Conservation (phyloP, 2,888 invertebrate species). For the Drosophila aldrichi region DNA sequence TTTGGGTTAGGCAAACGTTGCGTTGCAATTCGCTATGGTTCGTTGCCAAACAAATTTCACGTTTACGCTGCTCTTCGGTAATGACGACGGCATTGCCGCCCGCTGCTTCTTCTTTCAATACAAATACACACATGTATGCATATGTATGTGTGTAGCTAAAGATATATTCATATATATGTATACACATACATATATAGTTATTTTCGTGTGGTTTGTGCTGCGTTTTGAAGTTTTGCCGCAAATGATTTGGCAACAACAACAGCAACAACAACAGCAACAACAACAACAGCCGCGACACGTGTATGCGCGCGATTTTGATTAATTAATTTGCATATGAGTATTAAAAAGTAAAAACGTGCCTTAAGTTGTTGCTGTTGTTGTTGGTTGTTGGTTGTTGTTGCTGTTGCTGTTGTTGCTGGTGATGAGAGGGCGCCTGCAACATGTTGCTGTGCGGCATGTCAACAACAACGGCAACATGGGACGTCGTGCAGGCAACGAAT, state of each 20-base stretch:
- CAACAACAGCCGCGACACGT: slow-evolving; percentile 51
- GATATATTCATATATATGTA: not conserved
- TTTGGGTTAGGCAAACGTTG: slow-evolving; percentile 21
- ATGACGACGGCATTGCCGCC: slow-evolving; percentile 45
- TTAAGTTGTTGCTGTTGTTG: slow-evolving; percentile 32
- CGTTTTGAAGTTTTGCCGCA: slow-evolving; percentile 75
- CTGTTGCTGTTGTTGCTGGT: slow-evolving; percentile 25
- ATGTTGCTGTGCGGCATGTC: slow-evolving; percentile 39
- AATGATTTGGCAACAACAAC: slow-evolving; percentile 61
- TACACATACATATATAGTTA: not conserved
- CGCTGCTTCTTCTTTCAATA: slow-evolving; percentile 52
- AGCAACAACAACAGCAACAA: slow-evolving; percentile 29
- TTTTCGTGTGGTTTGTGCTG: slow-evolving; percentile 43
- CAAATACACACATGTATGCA: not conserved
- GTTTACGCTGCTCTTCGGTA: slow-evolving; percentile 34
- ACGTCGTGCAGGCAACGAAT: slow-evolving; percentile 31
- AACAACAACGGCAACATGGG: slow-evolving; percentile 40
- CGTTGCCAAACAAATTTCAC: slow-evolving; percentile 51
- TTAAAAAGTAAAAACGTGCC: slow-evolving; percentile 62
- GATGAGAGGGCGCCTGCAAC: slow-evolving; percentile 40
- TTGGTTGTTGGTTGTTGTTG: not conserved
- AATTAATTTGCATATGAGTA: slow-evolving; percentile 77
- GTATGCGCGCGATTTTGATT: slow-evolving; percentile 74
- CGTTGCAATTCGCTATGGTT: slow-evolving; percentile 51
- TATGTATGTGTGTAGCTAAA: not conserved